These are phyloP conservation scores for Lasioglossum albipes DNA, from an alignment of 1,140 invertebrate genomes.

Conservation along the genomic window DNA sequence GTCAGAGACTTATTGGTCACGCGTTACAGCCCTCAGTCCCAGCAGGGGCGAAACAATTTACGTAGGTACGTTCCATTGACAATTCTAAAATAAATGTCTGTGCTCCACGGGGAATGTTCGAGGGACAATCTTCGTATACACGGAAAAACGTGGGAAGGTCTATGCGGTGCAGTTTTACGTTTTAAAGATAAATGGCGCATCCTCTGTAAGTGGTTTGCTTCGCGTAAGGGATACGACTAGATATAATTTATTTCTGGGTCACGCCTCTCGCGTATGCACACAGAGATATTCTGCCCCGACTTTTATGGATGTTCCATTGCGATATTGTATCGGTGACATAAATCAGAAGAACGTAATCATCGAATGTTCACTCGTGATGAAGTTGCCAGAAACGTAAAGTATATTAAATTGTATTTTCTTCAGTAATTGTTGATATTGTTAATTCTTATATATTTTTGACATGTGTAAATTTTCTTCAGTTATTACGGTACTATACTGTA, in stretches of 20 bases:
- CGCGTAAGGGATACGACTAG: not conserved
- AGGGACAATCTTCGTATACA: not conserved
- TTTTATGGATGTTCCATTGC: not conserved
- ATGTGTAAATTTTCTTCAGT: too few species aligned
- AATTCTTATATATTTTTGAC: too few species aligned
- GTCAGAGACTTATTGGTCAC: too few species aligned
- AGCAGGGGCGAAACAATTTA: not conserved
- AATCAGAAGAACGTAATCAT: too few species aligned
- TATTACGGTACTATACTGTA: too few species aligned
- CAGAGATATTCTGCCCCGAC: not conserved
- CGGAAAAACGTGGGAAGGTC: too few species aligned
- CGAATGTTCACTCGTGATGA: too few species aligned
- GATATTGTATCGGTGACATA: not conserved
- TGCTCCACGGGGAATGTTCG: not conserved
- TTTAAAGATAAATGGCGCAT: not conserved
- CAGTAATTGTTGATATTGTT: too few species aligned
- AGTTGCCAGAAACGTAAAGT: too few species aligned
- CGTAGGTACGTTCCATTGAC: not conserved
- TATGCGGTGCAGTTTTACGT: not conserved
- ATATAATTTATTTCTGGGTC: not conserved
- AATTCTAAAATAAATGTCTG: not conserved
- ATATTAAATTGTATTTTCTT: too few species aligned
- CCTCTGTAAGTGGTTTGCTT: not conserved
- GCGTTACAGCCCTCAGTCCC: not conserved
- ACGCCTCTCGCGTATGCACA: not conserved